Evolutionary conservation across 2,113 vertebrate genomes (phyloP).

Genomic region (Aleadryas rufinucha): DNA sequence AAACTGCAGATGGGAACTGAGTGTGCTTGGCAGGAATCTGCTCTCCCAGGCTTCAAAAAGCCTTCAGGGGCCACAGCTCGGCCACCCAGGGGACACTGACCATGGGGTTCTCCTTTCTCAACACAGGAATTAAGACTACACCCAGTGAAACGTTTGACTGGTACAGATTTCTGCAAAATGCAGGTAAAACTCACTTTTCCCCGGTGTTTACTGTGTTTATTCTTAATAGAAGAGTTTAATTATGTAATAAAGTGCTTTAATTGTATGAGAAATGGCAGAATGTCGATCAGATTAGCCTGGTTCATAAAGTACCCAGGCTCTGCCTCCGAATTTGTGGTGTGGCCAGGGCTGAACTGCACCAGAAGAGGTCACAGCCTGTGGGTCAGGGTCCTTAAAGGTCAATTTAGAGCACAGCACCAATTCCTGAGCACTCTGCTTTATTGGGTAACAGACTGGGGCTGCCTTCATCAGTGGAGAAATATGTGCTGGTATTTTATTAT

Average conservation of each 20-base stretch:
- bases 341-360: background rate
- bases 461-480: background rate
- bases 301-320: background rate
- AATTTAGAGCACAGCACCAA: background rate
- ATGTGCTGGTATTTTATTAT: fast-evolving
- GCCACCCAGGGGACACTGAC: background rate
- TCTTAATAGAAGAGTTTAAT: background rate
- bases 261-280: background rate
- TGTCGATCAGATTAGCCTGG: background rate
- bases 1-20: background rate
- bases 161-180: constrained; percentile 78
- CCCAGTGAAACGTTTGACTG: constrained; percentile 78
- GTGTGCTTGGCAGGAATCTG: background rate
- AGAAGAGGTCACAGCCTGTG: fast-evolving
- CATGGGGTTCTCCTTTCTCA: background rate
- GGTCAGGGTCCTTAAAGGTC: background rate
- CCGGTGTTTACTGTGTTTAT: background rate
- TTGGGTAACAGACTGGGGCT: background rate
- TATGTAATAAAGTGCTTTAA: background rate
- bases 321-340: background rate
- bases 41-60: background rate
- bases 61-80: background rate
- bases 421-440: background rate
- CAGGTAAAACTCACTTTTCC: constrained; percentile 73
- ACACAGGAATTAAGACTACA: constrained; percentile 80